Conservation (phyloP, 2,888 invertebrate genomes). For the Mesoligia furuncula region DNA sequence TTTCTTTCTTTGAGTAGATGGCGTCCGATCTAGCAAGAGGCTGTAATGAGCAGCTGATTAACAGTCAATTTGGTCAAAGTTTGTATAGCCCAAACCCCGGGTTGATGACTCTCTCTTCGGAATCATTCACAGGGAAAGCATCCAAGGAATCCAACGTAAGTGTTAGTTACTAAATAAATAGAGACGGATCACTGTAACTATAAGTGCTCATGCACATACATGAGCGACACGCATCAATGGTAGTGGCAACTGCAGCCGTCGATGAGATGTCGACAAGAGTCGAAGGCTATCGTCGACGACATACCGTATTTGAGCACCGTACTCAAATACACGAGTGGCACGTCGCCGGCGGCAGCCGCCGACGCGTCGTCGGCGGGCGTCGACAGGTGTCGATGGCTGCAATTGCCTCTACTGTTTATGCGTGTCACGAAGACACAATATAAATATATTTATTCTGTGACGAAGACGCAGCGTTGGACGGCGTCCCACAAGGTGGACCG, state of each 20-base stretch:
- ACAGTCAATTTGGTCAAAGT: conserved; percentile 2
- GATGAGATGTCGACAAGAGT: no score
- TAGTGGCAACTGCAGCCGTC: background rate
- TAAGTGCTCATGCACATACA: background rate
- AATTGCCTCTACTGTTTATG: no score
- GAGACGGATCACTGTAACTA: background rate
- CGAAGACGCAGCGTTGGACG: no score
- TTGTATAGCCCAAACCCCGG: background rate
- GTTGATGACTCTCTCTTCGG: background rate
- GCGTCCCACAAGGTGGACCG: background rate
- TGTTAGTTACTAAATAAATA: background rate
- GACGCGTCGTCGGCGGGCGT: no score
- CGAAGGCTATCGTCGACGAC: no score
- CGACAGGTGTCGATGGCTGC: no score
- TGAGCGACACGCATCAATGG: background rate
- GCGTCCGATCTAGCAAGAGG: conserved; percentile 28
- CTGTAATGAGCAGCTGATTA: conserved; percentile 26
- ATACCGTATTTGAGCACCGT: no score
- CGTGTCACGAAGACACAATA: no score
- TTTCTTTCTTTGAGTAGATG: conserved; percentile 30
- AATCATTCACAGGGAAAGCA: conserved; percentile 16
- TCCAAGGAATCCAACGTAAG: conserved; percentile 16
- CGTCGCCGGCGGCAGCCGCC: no score
- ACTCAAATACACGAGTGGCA: no score
- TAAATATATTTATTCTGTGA: no score